phyloP scores from a whole-genome alignment of 1,140 invertebrate genomes.

The Cyrtorhinus lividipennis region DNA sequence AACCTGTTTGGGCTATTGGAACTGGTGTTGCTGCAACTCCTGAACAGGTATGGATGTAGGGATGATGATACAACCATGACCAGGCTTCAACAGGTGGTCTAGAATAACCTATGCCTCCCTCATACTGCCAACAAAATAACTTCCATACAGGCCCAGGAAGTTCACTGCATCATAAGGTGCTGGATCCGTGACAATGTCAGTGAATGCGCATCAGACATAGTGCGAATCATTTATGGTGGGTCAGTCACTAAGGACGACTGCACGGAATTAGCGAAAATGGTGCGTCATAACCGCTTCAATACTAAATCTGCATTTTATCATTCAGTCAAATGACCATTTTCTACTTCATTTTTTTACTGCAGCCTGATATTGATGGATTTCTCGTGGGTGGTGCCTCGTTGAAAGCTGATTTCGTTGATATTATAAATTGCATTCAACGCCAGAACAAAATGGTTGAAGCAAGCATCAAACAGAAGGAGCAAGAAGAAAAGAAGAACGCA shows the following conservation, averaged over 20 bases:
- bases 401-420: constrained; percentile 14
- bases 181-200: constrained; percentile 9
- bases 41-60: constrained; percentile 24
- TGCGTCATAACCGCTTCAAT: too few species aligned
- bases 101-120: too few species aligned
- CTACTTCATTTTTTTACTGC: background rate
- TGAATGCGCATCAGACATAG: background rate
- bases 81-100: too few species aligned
- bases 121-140: too few species aligned
- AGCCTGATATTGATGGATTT: constrained; percentile 24
- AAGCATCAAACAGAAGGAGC: too few species aligned
- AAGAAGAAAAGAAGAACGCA: too few species aligned
- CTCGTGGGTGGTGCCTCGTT: constrained; percentile 25
- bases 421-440: background rate
- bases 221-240: constrained; percentile 25
- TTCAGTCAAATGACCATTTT: too few species aligned
- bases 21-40: constrained; percentile 41
- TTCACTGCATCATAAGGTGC: constrained; percentile 21
- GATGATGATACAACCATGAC: background rate
- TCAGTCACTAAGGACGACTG: constrained; percentile 24
- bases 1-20: constrained; percentile 46
- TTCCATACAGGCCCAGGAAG: constrained; percentile 28
- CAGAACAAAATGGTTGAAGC: background rate
- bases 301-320: too few species aligned
- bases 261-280: background rate